Conservation (phyloP, 1,140 invertebrate genomes). For the Kradibia gibbosae region DNA sequence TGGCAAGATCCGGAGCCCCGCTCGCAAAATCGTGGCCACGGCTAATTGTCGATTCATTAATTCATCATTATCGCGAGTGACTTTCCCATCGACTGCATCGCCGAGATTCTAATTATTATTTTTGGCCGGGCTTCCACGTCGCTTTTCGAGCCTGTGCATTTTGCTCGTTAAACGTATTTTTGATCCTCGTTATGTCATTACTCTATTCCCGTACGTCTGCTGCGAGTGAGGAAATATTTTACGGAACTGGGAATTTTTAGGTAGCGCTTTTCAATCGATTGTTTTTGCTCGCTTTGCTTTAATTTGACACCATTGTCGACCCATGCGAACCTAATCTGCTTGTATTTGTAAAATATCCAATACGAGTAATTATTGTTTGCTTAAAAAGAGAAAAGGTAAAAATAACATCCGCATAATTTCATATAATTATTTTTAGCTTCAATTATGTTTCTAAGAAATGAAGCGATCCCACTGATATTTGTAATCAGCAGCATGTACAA, state of each 20-base stretch:
- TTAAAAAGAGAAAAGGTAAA: no score
- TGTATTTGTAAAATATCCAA: no score
- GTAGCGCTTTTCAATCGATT: not conserved
- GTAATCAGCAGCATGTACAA: not conserved
- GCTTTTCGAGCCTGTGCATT: not conserved
- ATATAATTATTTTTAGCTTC: not conserved
- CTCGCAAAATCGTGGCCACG: slow-evolving; percentile 13
- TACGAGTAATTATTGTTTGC: not conserved
- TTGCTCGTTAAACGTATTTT: not conserved
- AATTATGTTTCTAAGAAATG: not conserved
- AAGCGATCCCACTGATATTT: slow-evolving; percentile 9
- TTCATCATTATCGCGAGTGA: slow-evolving; percentile 8
- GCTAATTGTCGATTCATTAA: slow-evolving; percentile 39
- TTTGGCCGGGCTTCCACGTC: not conserved
- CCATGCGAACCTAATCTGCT: not conserved
- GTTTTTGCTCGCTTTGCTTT: not conserved
- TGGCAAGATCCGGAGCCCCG: slow-evolving; percentile 1
- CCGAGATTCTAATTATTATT: slow-evolving; percentile 32
- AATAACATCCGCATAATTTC: not conserved
- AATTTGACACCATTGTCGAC: not conserved
- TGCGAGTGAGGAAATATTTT: not conserved
- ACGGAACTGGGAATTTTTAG: not conserved
- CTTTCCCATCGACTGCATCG: not conserved
- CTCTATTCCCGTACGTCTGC: not conserved
- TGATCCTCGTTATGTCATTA: not conserved